These are phyloP conservation scores for Thysanoteuthis rhombus DNA, from an alignment of 2,888 invertebrate genomes.

Conservation along the genomic window DNA sequence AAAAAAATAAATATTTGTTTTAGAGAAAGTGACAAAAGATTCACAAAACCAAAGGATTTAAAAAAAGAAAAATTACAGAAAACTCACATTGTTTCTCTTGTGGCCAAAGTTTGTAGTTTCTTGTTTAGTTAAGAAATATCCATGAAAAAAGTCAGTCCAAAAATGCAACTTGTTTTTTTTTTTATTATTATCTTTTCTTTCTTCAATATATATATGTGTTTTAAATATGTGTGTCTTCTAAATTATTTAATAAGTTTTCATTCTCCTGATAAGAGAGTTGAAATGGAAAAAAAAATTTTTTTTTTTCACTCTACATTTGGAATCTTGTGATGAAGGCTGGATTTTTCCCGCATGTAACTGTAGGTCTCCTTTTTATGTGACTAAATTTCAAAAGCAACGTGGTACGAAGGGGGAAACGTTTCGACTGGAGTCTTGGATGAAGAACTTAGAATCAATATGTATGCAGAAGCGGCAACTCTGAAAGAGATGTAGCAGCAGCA, in stretches of 20 bases:
- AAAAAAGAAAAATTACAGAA: neutral
- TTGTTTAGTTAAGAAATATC: neutral
- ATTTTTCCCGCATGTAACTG: too few species aligned
- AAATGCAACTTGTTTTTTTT: neutral
- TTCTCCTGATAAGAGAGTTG: neutral
- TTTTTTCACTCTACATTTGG: neutral
- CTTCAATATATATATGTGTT: neutral
- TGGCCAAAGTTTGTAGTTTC: neutral
- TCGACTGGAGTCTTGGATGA: neutral
- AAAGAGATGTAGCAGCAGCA: neutral
- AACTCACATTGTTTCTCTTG: neutral
- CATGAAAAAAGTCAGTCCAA: neutral
- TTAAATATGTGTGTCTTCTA: neutral
- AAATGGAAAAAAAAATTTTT: neutral
- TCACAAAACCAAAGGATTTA: too few species aligned
- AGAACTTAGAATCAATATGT: neutral
- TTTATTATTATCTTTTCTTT: neutral
- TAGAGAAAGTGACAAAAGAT: too few species aligned
- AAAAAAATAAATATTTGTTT: too few species aligned
- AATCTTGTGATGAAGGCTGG: neutral
- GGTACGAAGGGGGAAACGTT: neutral
- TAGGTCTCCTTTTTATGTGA: too few species aligned
- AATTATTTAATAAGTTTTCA: neutral
- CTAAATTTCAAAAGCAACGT: neutral
- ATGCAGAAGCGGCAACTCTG: neutral